phyloP scores from a whole-genome alignment of 2,888 invertebrate genomes.

The Drosophila differens region DNA sequence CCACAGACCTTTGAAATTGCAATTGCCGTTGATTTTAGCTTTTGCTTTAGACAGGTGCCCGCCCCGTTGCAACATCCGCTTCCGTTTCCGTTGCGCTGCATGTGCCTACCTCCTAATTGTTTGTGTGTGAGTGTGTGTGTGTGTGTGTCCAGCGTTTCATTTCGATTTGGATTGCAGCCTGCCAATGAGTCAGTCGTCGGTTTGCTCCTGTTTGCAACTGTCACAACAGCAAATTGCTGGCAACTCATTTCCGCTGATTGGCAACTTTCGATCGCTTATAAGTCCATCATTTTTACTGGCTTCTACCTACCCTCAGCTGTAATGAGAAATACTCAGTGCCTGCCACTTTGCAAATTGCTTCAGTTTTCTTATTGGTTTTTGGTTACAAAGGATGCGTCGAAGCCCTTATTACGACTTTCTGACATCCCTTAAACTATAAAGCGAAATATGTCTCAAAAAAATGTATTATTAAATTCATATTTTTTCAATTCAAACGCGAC shows the following conservation, averaged over 20 bases:
- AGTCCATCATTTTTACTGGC: conserved; percentile 18
- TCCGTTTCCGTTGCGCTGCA: conserved; percentile 55
- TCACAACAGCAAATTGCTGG: conserved; percentile 48
- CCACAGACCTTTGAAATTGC: conserved; percentile 39
- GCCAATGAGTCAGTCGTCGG: conserved; percentile 5
- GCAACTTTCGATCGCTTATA: conserved; percentile 29
- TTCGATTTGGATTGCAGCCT: conserved; percentile 52
- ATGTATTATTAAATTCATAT: neutral
- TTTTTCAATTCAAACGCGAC: neutral
- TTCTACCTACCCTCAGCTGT: neutral
- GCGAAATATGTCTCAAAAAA: neutral
- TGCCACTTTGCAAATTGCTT: neutral
- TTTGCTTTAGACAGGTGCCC: conserved; percentile 26
- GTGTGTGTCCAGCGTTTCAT: conserved; percentile 43
- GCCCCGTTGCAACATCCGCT: conserved; percentile 56
- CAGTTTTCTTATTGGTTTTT: neutral
- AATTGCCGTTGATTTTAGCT: conserved; percentile 37
- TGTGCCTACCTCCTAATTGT: conserved; percentile 17
- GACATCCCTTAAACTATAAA: neutral
- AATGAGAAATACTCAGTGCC: neutral
- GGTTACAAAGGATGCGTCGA: neutral
- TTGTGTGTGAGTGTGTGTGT: conserved; percentile 2
- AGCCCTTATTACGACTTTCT: neutral
- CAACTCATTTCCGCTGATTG: conserved; percentile 60
- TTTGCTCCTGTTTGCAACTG: conserved; percentile 22